These are phyloP conservation scores for Telmatochromis bifrenatus DNA, from an alignment of 2,113 vertebrate genomes.

Conservation along the genomic window DNA sequence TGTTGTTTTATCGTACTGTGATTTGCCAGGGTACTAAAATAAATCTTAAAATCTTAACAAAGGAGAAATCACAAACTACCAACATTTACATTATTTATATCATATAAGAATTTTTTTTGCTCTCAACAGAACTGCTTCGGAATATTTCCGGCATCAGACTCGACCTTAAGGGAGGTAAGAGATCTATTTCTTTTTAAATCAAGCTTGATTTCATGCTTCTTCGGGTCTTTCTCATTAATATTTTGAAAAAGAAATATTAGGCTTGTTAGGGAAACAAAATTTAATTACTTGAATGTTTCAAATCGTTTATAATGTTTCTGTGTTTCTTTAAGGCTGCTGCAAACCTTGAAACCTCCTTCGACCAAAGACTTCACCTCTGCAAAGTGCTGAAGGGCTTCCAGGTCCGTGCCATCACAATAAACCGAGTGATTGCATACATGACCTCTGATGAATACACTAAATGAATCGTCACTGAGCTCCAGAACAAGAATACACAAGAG, in stretches of 20 bases:
- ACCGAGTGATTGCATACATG: conserved; percentile 71
- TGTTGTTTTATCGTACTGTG: neutral
- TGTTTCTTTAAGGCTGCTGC: conserved; percentile 25
- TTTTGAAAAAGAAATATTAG: neutral
- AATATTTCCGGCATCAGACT: neutral
- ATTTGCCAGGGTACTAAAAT: neutral
- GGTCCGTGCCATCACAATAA: conserved; percentile 75
- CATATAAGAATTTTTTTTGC: neutral
- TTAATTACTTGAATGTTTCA: neutral
- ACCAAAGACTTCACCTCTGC: conserved; percentile 69
- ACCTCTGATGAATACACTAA: conserved; percentile 15
- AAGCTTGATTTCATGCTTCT: neutral
- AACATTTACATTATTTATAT: neutral
- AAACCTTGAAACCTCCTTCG: conserved; percentile 22
- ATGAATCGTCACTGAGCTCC: neutral
- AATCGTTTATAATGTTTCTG: neutral
- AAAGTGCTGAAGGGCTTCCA: conserved; percentile 73
- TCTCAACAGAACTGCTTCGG: conserved; percentile 55
- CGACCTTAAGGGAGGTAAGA: neutral
- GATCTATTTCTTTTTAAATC: neutral
- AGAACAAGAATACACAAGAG: neutral
- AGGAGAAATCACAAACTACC: neutral
- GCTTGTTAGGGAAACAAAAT: neutral
- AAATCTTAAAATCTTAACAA: neutral
- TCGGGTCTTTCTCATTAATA: neutral